Percentiles rank a stretch among this genome's conserved stretches.
phyloP scores from a whole-genome alignment of 92 coral and sea anemone species.

The Epizoanthus fatuus region DNA sequence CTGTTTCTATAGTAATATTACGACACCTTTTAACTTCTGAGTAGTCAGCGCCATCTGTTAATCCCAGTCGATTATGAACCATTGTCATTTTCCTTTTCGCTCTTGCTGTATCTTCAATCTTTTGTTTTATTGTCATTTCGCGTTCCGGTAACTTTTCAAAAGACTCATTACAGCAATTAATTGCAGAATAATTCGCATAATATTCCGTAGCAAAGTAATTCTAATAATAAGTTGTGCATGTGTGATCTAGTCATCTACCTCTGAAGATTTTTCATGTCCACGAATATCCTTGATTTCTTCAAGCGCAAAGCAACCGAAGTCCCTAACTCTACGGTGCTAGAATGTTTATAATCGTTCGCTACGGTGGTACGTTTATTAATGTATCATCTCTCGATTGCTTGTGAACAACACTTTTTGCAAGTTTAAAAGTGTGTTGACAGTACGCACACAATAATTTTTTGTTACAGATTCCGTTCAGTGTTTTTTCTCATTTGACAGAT shows the following conservation, averaged over 20 bases:
- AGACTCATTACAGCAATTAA: slow-evolving; percentile 22
- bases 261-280: too few species aligned
- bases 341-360: slow-evolving; percentile 95
- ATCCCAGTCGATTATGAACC: neutral
- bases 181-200: slow-evolving; percentile 11
- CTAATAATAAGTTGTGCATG: neutral
- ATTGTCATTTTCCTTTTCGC: neutral
- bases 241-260: too few species aligned
- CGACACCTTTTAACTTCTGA: neutral
- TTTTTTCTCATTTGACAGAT: slow-evolving; percentile 54
- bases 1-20: neutral
- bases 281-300: too few species aligned
- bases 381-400: neutral
- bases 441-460: neutral
- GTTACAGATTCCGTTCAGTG: neutral
- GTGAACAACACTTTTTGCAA: neutral
- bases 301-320: neutral
- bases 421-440: neutral
- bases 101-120: neutral
- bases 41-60: neutral
- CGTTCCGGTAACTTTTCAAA: neutral
- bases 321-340: neutral
- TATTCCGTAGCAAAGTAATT: slow-evolving; percentile 13
- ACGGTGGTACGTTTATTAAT: slow-evolving; percentile 84
- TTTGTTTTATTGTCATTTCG: slow-evolving; percentile 28